Conservation (phyloP, 2,113 vertebrate genomes). For the Laticauda colubrina region DNA sequence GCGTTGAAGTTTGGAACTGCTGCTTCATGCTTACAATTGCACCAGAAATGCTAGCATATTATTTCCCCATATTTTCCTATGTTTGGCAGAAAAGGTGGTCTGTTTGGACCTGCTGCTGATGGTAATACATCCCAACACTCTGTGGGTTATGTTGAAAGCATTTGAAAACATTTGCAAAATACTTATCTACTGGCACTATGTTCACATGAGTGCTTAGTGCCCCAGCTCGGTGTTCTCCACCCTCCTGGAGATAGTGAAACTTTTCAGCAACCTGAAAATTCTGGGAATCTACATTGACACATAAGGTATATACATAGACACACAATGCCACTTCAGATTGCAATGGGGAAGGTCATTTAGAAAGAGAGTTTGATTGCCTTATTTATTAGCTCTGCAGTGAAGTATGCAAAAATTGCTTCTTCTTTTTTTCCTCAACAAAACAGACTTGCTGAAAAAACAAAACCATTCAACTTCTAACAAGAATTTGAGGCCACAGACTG, state of each 20-base stretch:
- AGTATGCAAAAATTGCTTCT: not conserved
- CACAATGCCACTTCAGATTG: not conserved
- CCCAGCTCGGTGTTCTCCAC: not conserved
- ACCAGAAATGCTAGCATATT: not conserved
- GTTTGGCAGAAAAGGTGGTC: not conserved
- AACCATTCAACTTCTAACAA: constrained; percentile 3
- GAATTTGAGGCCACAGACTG: not conserved
- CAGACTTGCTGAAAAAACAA: not conserved
- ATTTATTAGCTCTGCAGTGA: not conserved
- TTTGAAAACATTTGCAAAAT: not conserved
- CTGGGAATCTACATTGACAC: not conserved
- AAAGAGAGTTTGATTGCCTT: not conserved
- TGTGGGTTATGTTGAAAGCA: not conserved
- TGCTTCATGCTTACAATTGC: not conserved
- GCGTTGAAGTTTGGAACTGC: not conserved
- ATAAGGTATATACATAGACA: not conserved
- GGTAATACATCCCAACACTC: not conserved
- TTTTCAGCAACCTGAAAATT: not conserved
- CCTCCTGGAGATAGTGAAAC: not conserved
- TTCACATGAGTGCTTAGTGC: not conserved
- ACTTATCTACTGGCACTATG: not conserved
- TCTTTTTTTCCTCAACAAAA: not conserved
- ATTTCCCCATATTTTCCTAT: not conserved
- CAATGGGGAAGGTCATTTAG: not conserved
- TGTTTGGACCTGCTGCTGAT: not conserved